Evolutionary conservation across 2,797 vertebrate species (phyloP).

Genomic region (Gallinago solitaria): DNA sequence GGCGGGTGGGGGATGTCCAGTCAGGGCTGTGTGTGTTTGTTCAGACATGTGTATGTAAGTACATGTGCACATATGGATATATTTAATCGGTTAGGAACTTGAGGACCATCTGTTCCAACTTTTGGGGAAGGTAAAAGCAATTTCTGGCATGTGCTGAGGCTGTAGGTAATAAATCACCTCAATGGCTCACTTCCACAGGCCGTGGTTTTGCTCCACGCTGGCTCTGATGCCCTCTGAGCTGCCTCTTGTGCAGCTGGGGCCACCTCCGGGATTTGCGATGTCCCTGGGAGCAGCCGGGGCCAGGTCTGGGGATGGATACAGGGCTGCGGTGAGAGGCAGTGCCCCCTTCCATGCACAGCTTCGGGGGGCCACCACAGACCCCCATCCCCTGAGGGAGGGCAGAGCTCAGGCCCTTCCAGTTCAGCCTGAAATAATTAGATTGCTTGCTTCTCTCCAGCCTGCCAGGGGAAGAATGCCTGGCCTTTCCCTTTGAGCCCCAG

Average conservation of each 20-base stretch:
- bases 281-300: accelerated
- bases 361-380: accelerated
- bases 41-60: too few relatives aligned
- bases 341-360: accelerated
- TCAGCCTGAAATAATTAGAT: not conserved
- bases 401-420: not conserved
- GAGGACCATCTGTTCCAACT: not conserved
- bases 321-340: not conserved
- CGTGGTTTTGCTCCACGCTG: constrained; percentile 37
- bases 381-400: not conserved
- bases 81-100: not conserved
- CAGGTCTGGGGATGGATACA: not conserved
- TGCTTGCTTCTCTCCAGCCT: not conserved
- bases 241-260: not conserved
- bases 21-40: not conserved
- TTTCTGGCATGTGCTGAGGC: constrained; percentile 70
- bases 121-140: constrained; percentile 31
- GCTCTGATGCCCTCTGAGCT: constrained; percentile 74
- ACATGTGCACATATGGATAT: not conserved
- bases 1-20: not conserved
- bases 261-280: not conserved
- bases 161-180: constrained; percentile 77
- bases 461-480: accelerated
- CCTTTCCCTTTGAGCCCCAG: not conserved
- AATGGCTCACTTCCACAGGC: constrained; percentile 52